Evolutionary conservation across 2,113 vertebrate species (phyloP).

Genomic region (Oceanites oceanicus): DNA sequence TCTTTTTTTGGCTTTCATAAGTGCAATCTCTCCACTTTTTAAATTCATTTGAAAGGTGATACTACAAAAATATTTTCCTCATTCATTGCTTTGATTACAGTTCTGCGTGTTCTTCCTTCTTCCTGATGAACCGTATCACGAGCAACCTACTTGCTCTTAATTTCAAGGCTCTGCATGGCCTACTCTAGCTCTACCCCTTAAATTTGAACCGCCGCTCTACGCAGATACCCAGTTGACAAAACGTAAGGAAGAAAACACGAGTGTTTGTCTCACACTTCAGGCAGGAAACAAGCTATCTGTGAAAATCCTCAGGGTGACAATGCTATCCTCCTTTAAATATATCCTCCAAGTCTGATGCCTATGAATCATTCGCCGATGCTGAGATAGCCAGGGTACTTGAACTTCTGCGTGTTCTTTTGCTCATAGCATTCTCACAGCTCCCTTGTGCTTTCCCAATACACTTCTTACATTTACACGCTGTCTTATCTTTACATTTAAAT

Average conservation of each 20-base stretch:
- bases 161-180: neutral
- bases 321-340: neutral
- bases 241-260: neutral
- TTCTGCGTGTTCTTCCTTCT: neutral
- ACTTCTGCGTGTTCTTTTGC: neutral
- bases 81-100: neutral
- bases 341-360: neutral
- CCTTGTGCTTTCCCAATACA: constrained; percentile 17
- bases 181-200: neutral
- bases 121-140: neutral
- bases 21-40: neutral
- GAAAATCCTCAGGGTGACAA: constrained; percentile 4
- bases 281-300: neutral
- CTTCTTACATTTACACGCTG: neutral
- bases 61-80: neutral
- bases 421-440: constrained; percentile 20
- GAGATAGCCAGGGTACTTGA: neutral
- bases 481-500: constrained; percentile 49
- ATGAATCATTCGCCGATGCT: neutral
- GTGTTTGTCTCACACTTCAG: neutral
- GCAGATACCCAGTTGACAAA: neutral
- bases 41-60: neutral
- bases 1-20: neutral
- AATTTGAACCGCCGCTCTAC: neutral
- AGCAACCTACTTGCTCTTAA: neutral